A percentile compares a stretch with the other conserved stretches of the same genome.
Conservation (phyloP, 1,140 invertebrate species). For the Uloborus diversus region DNA sequence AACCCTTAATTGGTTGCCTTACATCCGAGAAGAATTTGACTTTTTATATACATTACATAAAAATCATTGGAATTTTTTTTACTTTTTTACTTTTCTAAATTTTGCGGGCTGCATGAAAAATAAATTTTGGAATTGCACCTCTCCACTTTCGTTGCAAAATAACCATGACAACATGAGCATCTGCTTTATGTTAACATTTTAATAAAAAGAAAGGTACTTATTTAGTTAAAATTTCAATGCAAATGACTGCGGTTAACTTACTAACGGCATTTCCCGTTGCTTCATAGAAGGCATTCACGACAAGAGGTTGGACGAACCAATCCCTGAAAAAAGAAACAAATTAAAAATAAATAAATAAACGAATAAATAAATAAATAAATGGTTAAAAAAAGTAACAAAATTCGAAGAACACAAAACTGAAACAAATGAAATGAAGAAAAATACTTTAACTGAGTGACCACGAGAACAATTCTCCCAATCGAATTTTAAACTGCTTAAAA, state of each 20-base stretch:
- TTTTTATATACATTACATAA: no score
- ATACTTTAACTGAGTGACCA: no score
- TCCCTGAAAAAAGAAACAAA: slow-evolving; percentile 64
- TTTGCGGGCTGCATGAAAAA: neutral
- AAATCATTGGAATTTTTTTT: neutral
- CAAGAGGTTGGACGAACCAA: slow-evolving; percentile 69
- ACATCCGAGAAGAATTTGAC: no score
- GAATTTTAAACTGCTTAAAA: no score
- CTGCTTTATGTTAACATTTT: neutral
- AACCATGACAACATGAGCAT: neutral
- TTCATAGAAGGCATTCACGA: slow-evolving; percentile 73
- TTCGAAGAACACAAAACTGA: neutral
- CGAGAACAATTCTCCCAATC: no score
- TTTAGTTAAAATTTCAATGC: neutral
- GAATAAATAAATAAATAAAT: neutral
- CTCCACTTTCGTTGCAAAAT: neutral
- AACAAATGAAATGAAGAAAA: no score
- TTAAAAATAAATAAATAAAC: neutral
- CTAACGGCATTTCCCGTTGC: slow-evolving; percentile 73
- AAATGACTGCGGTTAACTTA: slow-evolving; percentile 64
- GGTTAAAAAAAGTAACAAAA: neutral
- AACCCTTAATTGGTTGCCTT: no score
- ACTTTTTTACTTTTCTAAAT: neutral
- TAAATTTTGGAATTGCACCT: neutral
- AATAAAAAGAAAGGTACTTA: neutral